These are phyloP conservation scores for Elaphurus davidianus DNA, from an alignment of 2,113 vertebrate species.

Conservation along the genomic window DNA sequence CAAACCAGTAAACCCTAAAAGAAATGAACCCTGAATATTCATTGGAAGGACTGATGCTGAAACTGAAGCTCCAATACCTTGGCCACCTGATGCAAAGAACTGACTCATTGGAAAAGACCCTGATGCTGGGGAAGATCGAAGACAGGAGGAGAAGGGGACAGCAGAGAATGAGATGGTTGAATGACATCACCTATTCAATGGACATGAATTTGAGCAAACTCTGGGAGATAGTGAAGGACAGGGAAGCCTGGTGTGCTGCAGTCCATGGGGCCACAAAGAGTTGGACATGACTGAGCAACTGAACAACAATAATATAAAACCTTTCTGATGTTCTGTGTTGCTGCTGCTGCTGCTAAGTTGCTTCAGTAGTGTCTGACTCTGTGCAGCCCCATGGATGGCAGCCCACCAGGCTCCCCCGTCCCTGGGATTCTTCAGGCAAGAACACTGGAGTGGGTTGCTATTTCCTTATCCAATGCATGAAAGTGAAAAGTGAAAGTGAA, in stretches of 20 bases:
- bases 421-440: not conserved
- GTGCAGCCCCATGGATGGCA: not conserved
- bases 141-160: not conserved
- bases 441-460: not conserved
- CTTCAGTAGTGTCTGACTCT: not conserved
- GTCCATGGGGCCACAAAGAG: not conserved
- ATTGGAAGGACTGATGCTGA: not conserved
- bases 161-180: not conserved
- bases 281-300: not conserved
- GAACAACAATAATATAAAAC: not conserved
- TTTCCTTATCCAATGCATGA: too few relatives aligned
- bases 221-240: not conserved
- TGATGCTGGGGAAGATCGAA: not conserved
- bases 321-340: not conserved
- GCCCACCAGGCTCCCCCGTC: not conserved
- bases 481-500: too few relatives aligned
- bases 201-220: not conserved
- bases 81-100: not conserved
- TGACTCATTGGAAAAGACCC: not conserved
- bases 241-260: not conserved
- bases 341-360: not conserved
- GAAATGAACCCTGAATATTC: not conserved
- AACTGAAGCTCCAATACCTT: not conserved
- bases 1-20: not conserved
- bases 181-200: not conserved